A percentile compares a stretch with the other conserved stretches of the same genome.
Evolutionary conservation across 37 sponge, comb jelly and placozoan species (phyloP).

Genomic region (Cladorhizidae sp.): DNA sequence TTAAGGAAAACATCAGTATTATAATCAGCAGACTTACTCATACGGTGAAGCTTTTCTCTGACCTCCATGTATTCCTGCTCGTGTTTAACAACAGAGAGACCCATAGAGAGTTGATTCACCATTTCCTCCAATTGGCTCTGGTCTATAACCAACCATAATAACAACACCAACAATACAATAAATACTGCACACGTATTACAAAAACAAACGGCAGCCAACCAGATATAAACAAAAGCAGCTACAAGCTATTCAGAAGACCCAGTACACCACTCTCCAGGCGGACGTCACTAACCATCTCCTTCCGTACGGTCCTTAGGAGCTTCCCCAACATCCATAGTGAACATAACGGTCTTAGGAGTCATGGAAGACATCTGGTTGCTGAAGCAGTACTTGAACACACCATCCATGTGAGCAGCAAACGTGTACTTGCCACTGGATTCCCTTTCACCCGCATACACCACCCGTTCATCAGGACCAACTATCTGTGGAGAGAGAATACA

Average conservation of each 20-base stretch:
- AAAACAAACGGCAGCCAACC: background rate
- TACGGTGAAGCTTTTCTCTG: slow-evolving; percentile 93
- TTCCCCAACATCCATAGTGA: slow-evolving; percentile 90
- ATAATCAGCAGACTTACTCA: slow-evolving; percentile 73
- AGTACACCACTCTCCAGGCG: background rate
- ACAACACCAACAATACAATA: background rate
- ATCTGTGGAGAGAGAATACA: slow-evolving; percentile 49
- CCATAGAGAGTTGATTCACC: slow-evolving; percentile 79
- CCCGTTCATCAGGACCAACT: slow-evolving; percentile 83
- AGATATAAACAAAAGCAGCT: background rate
- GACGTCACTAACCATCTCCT: slow-evolving; percentile 40
- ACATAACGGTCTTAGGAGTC: slow-evolving; percentile 98
- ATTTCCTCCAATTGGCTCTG: slow-evolving; percentile 88
- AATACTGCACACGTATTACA: background rate
- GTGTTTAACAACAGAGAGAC: slow-evolving; percentile 91
- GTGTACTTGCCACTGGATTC: slow-evolving; percentile 98
- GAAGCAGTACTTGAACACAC: slow-evolving; percentile 95
- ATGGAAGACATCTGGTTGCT: slow-evolving; percentile 98
- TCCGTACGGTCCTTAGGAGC: slow-evolving; percentile 72
- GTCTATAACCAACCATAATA: slow-evolving; percentile 21
- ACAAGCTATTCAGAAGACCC: too few relatives aligned
- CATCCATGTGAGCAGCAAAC: slow-evolving; percentile 96
- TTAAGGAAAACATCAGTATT: slow-evolving; percentile 1
- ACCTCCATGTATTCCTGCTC: slow-evolving; percentile 99
- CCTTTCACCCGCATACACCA: slow-evolving; percentile 85